These are phyloP conservation scores for Biston stratarius DNA, from an alignment of 2,888 invertebrate species.

Conservation along the genomic window DNA sequence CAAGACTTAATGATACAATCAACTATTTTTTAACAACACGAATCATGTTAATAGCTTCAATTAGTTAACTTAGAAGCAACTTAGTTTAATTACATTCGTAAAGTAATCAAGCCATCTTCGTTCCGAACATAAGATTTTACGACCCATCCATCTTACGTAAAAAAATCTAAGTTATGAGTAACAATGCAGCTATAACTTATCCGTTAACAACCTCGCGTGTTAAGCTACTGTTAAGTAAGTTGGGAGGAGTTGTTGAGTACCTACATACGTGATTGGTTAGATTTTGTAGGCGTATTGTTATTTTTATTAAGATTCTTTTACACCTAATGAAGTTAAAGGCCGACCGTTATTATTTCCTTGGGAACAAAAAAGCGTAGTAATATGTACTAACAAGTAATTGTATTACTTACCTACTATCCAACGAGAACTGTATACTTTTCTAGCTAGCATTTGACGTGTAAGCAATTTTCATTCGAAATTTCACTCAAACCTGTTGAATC, in stretches of 20 bases:
- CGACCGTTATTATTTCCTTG: too few relatives aligned
- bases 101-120: background rate
- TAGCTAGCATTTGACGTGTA: too few relatives aligned
- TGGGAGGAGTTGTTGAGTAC: slow-evolving; percentile 24
- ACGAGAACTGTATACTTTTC: too few relatives aligned
- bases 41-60: too few relatives aligned
- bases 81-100: background rate
- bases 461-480: too few relatives aligned
- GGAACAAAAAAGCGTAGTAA: too few relatives aligned
- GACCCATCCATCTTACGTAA: background rate
- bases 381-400: too few relatives aligned
- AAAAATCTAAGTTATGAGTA: slow-evolving; percentile 8
- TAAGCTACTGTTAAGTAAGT: slow-evolving; percentile 9
- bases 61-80: background rate
- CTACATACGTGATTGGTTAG: slow-evolving; percentile 26
- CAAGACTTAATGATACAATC: too few relatives aligned
- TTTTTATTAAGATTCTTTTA: background rate
- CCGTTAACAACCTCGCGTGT: slow-evolving; percentile 16
- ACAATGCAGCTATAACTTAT: slow-evolving; percentile 23
- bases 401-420: too few relatives aligned
- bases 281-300: slow-evolving; percentile 18
- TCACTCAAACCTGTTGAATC: too few relatives aligned
- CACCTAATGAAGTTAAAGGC: too few relatives aligned
- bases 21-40: too few relatives aligned
- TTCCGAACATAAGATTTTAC: background rate